Evolutionary conservation across 2,888 invertebrate genomes (phyloP), one percentile per base, ranked within the genome.

Genomic region (Apotomis turbidana): DNA sequence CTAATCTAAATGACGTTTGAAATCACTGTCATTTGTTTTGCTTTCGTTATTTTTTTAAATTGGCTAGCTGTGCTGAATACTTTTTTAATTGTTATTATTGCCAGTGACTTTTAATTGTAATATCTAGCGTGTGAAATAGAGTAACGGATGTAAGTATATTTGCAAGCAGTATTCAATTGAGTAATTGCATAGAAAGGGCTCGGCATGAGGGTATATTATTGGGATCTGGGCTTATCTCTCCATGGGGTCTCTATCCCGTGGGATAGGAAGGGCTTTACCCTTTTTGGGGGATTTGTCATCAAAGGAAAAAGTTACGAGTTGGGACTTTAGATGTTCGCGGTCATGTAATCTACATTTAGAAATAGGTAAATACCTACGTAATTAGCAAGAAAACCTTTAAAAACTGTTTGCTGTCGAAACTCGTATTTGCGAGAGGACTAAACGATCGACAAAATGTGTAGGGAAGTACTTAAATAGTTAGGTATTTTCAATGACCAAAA

Each of bases 221-320:
- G 82, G 80, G 80, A 78, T 82, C 80, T 83, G 81, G 78, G 85
- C 85, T 88, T 89, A 90, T 90, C 90, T 85, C 92, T 81, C 83
- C 88, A 89, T 88, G 92, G 93, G 92, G 92, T 87, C 88, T 79
- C 78, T 81, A 84, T 86, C 87, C 92, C 93, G 91, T 92, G 93
- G 91, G 91, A 92, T 85, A 86, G 80, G 27, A 83, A 77, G 81
- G 85, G 41, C 55, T 57, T 66, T 66, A 88, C 90, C 91, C 91
- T 88, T 91, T 87, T 81, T 80, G 76, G 62, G 52, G 62, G 54
- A 72, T 68, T 60, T 51, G 63, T 68, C 63, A 60, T 64, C 44
- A 57, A 71, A 71, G 51, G 58, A 15, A 61, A 46, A 73, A 66
- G 46, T 60, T 71, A n/a, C 54, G 52, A 62, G 46, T 12, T 63